These are phyloP conservation scores for Eurois occulta DNA, from an alignment of 2,888 invertebrate species.

Conservation along the genomic window DNA sequence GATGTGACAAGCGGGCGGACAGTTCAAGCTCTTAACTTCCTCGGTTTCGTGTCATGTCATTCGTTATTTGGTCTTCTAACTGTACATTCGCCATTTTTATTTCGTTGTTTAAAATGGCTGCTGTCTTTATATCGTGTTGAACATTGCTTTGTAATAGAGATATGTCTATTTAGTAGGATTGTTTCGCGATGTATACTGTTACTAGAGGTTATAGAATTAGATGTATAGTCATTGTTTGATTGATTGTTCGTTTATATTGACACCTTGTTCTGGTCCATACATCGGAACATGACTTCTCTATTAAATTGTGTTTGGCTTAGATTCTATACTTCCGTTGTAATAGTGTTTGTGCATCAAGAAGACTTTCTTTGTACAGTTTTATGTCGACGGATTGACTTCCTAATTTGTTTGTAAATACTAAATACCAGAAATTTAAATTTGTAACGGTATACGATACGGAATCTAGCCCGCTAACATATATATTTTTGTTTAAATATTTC, in stretches of 20 bases:
- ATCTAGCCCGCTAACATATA: not conserved
- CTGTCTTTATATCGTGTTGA: conserved; percentile 13
- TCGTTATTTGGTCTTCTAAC: conserved; percentile 47
- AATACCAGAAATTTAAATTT: not conserved
- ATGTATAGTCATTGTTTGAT: conserved; percentile 4
- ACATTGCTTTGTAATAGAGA: conserved; percentile 31
- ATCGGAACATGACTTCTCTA: not conserved
- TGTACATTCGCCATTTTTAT: conserved; percentile 39
- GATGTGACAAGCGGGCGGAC: conserved; percentile 66
- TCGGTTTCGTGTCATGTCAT: conserved; percentile 48
- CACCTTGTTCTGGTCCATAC: not conserved
- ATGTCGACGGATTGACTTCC: not conserved
- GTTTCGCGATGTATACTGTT: conserved; percentile 17
- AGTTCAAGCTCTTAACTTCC: conserved; percentile 59
- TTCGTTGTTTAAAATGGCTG: conserved; percentile 10
- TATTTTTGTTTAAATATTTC: conserved; percentile 6
- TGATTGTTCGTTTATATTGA: not conserved
- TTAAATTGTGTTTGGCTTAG: not conserved
- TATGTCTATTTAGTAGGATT: not conserved
- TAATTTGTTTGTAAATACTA: conserved; percentile 25
- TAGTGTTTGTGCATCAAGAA: not conserved
- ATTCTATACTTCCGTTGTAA: not conserved
- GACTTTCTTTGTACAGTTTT: not conserved
- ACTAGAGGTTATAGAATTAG: not conserved
- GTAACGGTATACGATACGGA: conserved; percentile 28